A percentile compares a stretch with the other conserved stretches of the same genome.
phyloP scores from a whole-genome alignment of 2,888 invertebrate species.

The Stratiomys singularior region DNA sequence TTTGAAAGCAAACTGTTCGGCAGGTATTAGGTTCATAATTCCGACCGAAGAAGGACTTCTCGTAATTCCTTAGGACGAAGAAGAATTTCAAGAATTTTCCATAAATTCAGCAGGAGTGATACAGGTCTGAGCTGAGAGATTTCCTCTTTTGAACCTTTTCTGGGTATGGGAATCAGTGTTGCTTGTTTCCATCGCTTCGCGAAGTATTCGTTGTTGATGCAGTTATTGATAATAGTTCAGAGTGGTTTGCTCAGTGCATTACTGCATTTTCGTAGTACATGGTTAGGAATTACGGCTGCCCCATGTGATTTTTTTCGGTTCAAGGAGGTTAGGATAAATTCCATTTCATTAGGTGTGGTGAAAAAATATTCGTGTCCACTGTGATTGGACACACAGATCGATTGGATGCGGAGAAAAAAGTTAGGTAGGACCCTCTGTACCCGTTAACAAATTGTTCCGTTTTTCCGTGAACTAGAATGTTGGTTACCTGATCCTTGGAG shows the following conservation, averaged over 20 bases:
- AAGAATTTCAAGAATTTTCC: not conserved
- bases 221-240: not conserved
- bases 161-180: not conserved
- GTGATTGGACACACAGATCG: not conserved
- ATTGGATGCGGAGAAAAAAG: not conserved
- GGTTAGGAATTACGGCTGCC: not conserved
- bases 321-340: not conserved
- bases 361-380: not conserved
- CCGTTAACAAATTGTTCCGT: not conserved
- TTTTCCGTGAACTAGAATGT: not conserved
- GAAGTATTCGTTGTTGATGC: not conserved
- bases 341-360: not conserved
- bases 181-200: slow-evolving; percentile 8
- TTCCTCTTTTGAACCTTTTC: not conserved
- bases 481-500: not conserved
- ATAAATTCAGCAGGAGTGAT: not conserved
- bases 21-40: not conserved
- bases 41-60: too few species aligned
- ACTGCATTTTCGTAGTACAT: not conserved
- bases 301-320: not conserved
- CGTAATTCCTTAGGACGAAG: not conserved
- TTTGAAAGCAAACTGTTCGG: slow-evolving; percentile 16
- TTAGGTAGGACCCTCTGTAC: not conserved
- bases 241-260: not conserved
- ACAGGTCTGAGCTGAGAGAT: not conserved